Conservation (phyloP, 2,797 vertebrate species). For the Parauchenoglanis ngamensis region DNA sequence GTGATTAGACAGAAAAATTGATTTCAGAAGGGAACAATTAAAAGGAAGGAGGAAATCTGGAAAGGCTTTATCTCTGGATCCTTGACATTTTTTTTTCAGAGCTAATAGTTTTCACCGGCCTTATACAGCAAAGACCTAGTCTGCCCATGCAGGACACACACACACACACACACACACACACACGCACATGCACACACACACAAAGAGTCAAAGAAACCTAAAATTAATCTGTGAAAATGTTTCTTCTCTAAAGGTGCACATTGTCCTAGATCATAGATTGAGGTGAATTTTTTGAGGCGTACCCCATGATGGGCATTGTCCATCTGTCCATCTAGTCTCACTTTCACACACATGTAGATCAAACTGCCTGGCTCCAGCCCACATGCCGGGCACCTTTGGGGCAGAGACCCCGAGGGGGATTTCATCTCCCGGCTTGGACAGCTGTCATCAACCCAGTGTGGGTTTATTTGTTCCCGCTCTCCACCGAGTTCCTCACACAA, state of each 20-base stretch:
- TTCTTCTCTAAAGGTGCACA: slow-evolving; percentile 11
- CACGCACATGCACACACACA: no score
- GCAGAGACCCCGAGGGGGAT: slow-evolving; percentile 53
- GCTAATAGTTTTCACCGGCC: not conserved
- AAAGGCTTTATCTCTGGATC: slow-evolving; percentile 27
- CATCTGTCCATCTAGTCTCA: slow-evolving; percentile 12
- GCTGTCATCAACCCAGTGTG: slow-evolving; percentile 61
- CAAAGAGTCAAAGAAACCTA: not conserved
- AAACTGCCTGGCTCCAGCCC: slow-evolving; percentile 36
- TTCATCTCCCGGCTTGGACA: slow-evolving; percentile 60
- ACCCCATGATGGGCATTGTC: slow-evolving; percentile 57
- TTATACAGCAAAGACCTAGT: not conserved
- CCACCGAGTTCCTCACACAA: slow-evolving; percentile 57
- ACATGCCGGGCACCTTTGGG: slow-evolving; percentile 48
- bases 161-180: not conserved
- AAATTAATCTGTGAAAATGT: not conserved
- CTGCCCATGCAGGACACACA: not conserved
- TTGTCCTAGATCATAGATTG: slow-evolving; percentile 15
- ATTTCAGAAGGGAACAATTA: slow-evolving; percentile 13
- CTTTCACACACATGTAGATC: slow-evolving; percentile 17
- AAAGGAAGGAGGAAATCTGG: slow-evolving; percentile 10
- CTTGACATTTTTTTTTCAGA: slow-evolving; percentile 12
- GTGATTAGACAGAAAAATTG: not conserved
- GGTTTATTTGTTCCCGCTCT: slow-evolving; percentile 52
- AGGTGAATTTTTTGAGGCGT: slow-evolving; percentile 51